Evolutionary conservation across 2,888 invertebrate species (phyloP).

Genomic region (Drosophila greeni): DNA sequence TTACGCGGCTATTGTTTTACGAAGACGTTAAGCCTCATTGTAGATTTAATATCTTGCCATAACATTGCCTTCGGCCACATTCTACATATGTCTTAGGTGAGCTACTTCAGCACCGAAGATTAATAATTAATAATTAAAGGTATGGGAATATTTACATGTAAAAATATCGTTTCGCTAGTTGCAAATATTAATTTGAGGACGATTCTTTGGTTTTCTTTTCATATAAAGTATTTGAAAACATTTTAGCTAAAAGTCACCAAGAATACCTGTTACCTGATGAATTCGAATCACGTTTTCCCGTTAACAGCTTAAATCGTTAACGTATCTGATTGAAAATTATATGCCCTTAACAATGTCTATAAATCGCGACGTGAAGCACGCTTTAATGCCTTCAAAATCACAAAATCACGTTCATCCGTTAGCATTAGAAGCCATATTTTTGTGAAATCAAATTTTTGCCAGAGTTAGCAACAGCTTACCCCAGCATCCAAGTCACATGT

Average conservation of each 20-base stretch:
- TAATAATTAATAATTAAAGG: not conserved
- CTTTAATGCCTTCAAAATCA: constrained; percentile 1
- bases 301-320: not conserved
- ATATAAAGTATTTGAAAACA: too few relatives aligned
- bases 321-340: not conserved
- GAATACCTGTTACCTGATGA: not conserved
- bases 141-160: not conserved
- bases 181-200: too few relatives aligned
- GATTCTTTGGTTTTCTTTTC: too few relatives aligned
- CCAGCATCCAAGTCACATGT: constrained; percentile 26
- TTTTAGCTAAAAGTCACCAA: not conserved
- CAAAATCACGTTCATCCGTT: constrained; percentile 41
- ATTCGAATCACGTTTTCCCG: not conserved
- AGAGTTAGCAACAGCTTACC: constrained; percentile 10
- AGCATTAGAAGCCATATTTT: constrained; percentile 29
- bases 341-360: not conserved
- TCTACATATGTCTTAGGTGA: not conserved
- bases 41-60: not conserved
- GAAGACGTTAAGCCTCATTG: not conserved
- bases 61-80: not conserved
- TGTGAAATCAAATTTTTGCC: constrained; percentile 50
- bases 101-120: not conserved
- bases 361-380: not conserved
- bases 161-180: not conserved
- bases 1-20: not conserved